These are phyloP conservation scores for Amaurobius ferox DNA, from an alignment of 2,888 invertebrate genomes.

Conservation along the genomic window DNA sequence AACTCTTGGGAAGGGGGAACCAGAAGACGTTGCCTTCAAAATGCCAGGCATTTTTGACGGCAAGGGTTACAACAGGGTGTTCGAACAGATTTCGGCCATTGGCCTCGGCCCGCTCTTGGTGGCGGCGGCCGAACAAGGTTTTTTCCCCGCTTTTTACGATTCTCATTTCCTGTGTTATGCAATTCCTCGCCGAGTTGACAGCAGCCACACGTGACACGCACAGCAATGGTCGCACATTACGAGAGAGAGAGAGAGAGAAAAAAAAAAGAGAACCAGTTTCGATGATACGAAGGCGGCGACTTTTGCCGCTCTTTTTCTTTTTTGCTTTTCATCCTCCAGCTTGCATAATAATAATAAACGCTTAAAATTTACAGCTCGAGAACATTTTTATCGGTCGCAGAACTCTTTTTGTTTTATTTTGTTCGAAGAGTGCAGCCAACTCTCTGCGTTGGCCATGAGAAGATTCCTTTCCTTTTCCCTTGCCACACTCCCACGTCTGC, in stretches of 20 bases:
- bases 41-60: no score
- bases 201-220: conserved; percentile 57
- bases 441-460: neutral
- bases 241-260: conserved; percentile 15
- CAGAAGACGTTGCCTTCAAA: no score
- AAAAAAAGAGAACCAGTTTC: conserved; percentile 58
- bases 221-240: conserved; percentile 30
- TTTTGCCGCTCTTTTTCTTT: neutral
- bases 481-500: neutral
- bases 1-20: no score
- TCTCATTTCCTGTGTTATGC: conserved; percentile 70
- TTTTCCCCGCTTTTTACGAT: conserved; percentile 56
- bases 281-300: conserved; percentile 46
- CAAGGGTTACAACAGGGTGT: no score
- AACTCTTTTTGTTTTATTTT: no score
- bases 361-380: conserved; percentile 52
- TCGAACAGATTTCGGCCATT: conserved; percentile 49
- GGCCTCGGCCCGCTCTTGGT: conserved; percentile 39
- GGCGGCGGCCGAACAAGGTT: conserved; percentile 41
- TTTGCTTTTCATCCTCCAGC: conserved; percentile 13
- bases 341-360: conserved; percentile 50
- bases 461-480: neutral
- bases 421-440: neutral
- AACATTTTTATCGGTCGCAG: conserved; percentile 57
- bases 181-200: conserved; percentile 61